Evolutionary conservation across 2,797 vertebrate genomes (phyloP).

Genomic region (Furcifer pardalis): DNA sequence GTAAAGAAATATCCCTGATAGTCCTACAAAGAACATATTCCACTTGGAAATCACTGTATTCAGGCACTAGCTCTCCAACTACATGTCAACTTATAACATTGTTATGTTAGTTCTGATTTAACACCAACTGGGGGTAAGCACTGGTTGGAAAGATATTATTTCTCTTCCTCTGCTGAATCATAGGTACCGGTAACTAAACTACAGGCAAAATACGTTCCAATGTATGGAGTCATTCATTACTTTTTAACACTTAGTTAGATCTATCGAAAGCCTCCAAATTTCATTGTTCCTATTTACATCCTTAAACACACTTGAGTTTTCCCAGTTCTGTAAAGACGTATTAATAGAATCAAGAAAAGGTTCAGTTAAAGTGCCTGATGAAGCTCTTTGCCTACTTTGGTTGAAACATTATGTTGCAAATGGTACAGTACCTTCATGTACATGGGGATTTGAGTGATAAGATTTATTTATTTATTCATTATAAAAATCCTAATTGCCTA

Average conservation of each 20-base stretch:
- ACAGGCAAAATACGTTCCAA: conserved; percentile 32
- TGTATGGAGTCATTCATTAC: too few species aligned
- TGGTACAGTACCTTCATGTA: neutral
- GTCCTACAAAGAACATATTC: neutral
- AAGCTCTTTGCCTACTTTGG: conserved; percentile 11
- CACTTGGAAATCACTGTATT: neutral
- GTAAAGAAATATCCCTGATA: neutral
- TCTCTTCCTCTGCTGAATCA: conserved; percentile 46
- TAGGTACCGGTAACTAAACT: conserved; percentile 34
- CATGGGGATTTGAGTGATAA: neutral
- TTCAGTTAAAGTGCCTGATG: conserved; percentile 13
- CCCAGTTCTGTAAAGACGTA: conserved; percentile 22
- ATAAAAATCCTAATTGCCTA: neutral
- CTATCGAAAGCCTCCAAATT: conserved; percentile 59
- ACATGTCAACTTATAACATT: conserved; percentile 5
- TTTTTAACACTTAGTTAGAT: conserved; percentile 58
- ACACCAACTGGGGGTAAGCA: conserved; percentile 9
- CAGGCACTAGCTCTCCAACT: conserved; percentile 33
- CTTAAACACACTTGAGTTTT: conserved; percentile 40
- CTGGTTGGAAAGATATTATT: conserved; percentile 41
- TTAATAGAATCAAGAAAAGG: neutral
- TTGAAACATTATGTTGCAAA: conserved; percentile 18
- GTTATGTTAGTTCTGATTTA: conserved; percentile 35
- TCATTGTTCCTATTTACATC: conserved; percentile 48
- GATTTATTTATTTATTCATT: neutral